These are phyloP conservation scores for Marronus borbonicus DNA, from an alignment of 2,888 invertebrate species.

Conservation along the genomic window DNA sequence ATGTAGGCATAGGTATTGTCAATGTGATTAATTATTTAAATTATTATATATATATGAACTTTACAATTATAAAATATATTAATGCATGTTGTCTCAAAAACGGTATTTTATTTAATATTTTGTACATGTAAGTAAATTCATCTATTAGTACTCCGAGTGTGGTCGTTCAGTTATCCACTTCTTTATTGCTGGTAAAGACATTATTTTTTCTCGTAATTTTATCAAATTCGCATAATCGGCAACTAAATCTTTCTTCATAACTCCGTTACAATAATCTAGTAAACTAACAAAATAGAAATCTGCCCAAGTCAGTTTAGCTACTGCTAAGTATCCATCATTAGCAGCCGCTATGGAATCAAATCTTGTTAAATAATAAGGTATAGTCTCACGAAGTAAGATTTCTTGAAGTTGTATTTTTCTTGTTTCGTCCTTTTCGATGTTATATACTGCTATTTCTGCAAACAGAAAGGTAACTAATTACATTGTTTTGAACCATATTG, in stretches of 20 bases:
- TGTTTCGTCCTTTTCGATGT: conserved; percentile 69
- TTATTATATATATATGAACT: conserved; percentile 23
- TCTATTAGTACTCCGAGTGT: conserved; percentile 54
- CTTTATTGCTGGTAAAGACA: conserved; percentile 74
- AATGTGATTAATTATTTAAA: conserved; percentile 35
- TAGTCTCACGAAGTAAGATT: conserved; percentile 69
- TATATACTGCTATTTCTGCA: conserved; percentile 52
- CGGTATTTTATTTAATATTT: conserved; percentile 6
- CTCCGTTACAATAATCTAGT: conserved; percentile 75
- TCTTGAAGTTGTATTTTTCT: conserved; percentile 71
- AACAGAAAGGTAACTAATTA: not conserved
- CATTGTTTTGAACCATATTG: not conserved
- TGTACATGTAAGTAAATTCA: conserved; percentile 4
- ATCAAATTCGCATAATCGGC: conserved; percentile 75
- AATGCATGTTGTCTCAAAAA: conserved; percentile 1
- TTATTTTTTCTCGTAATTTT: conserved; percentile 72
- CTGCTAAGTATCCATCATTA: conserved; percentile 68
- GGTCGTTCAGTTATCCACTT: conserved; percentile 78
- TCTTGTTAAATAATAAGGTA: conserved; percentile 74
- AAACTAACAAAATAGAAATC: conserved; percentile 76
- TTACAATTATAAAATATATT: conserved; percentile 17
- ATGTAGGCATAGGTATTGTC: conserved; percentile 21
- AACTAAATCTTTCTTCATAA: conserved; percentile 73
- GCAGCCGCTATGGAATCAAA: conserved; percentile 73
- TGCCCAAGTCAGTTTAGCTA: conserved; percentile 74